Evolutionary conservation across 2,797 vertebrate species (phyloP), one percentile per base, ranked within the genome.

Genomic region (Varecia variegata): DNA sequence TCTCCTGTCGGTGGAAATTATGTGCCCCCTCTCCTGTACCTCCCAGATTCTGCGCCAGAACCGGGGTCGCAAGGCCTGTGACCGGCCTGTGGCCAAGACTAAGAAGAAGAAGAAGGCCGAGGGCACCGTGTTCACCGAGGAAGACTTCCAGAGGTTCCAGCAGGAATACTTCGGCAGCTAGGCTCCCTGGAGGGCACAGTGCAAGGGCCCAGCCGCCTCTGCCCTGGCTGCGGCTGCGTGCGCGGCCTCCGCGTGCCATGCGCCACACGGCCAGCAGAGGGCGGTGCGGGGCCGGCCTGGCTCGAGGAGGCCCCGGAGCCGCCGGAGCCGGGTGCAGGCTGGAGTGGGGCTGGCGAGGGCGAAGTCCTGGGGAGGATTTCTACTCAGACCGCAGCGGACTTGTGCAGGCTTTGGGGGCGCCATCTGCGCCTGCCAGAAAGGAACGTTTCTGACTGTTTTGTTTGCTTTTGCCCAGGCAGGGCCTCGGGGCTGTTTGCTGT

Each of bases 81-180:
- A 99, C 83, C 98, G 84, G 8, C 97, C 98, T 38, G 80, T 96
- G 74, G 81, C 90, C 93, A 98, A 97, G 88, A 93, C 1, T 0
- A 96, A 88, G 68, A 98, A 98, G 97, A 96, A 96, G 93, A 98
- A 98, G 97, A 97, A 96, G 76, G 95, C 98, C 0, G 95, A 98
- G 95, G 88, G 97, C 96, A 98, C 98, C 0, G 98, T 99, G 68
- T 99, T 99, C 96, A 99, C 99, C 0, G 99, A 99, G 47, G 98
- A 98, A 52, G 99, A 99, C 84, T 99, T 99, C 98, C 98, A 98
- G 97, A 98, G 97, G 97, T 99, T 99, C 97, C 98, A 99, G 95
- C 98, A 97, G 96, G 99, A 99, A 27, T 99, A 99, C 74, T 99
- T 99, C 18, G 98, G 98, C 40, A 97, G 90, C 83, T 98, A 95